These are phyloP conservation scores for Palythoa grandis DNA, from an alignment of 92 coral and sea anemone genomes.

Conservation along the genomic window DNA sequence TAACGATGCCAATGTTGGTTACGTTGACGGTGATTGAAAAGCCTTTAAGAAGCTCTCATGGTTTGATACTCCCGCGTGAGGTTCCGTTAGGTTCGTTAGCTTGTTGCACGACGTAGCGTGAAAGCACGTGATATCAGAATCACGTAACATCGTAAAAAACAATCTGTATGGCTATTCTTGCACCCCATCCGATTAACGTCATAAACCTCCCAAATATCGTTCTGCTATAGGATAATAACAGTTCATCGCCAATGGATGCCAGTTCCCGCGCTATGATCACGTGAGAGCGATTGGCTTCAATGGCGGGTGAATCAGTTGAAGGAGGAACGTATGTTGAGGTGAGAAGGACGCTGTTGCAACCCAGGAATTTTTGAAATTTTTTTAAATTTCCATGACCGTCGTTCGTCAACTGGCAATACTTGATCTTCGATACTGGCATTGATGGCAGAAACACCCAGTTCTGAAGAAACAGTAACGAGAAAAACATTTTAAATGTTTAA, in stretches of 20 bases:
- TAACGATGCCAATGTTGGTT: too few species aligned
- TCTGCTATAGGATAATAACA: background rate
- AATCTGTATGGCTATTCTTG: background rate
- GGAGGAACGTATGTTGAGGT: background rate
- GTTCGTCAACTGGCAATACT: background rate
- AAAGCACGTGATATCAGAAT: background rate
- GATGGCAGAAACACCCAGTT: background rate
- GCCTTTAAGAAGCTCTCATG: too few species aligned
- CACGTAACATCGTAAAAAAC: background rate
- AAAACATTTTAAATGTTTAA: too few species aligned
- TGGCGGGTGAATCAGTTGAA: background rate
- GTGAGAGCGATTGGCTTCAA: background rate
- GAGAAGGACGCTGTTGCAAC: background rate
- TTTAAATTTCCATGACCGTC: background rate
- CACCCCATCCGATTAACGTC: background rate
- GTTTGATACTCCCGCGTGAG: too few species aligned
- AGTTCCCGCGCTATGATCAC: conserved; percentile 2
- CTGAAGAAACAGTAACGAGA: background rate
- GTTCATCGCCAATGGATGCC: conserved; percentile 4
- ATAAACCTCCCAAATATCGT: background rate
- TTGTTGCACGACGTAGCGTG: too few species aligned
- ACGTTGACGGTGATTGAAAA: too few species aligned
- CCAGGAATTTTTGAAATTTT: background rate
- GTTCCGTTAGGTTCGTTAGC: too few species aligned
- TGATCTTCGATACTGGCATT: background rate